Base-by-base conservation (phyloP, 2,113 vertebrate genomes). In the Brachyhypopomus occidentalis region DNA sequence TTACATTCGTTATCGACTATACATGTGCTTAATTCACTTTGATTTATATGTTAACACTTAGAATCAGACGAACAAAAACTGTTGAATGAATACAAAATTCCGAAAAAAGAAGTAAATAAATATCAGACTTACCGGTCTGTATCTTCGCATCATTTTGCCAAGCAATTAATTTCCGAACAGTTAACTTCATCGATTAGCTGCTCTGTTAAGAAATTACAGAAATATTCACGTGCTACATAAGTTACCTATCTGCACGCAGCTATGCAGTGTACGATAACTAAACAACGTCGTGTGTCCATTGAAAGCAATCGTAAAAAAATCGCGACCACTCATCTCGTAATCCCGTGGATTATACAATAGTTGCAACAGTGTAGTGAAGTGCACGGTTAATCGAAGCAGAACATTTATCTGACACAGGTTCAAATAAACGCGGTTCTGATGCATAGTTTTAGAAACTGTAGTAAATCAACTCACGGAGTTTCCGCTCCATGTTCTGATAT, bases 71-170 rank as follows among this genome's bases (percentile, higher is more conserved):
- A 52, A 14, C 12, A 11, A 52, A 52, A 52, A 52, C 7, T 14
- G 9, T 52, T 9, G 7, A 11, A 52, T 52, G 7, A 52, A 52
- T 52, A 9, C n/a, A n/a, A n/a, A n/a, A 52, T 12, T 52, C 45
- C 45, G n/a, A 52, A 52, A 52, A 52, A 2, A 52, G 23, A 12
- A 48, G n/a, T 0, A 12, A 34, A 75, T 12, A 2, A 64, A 64
- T 17, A 64, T 30, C 7, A 25, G 16, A 66, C 84, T 85, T 34
- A 85, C 84, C 60, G 80, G 67, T 77, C 84, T 77, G 77, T 85
- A 83, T 80, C 77, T 74, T 30, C 23, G 81, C 81, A 85, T 83
- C 48, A 67, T 85, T 73, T 52, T 83, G 41, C 8, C 66, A 41
- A 5, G 9, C 6, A 22, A 3, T 2, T 19, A n/a, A 4, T n/a